These are phyloP conservation scores for Varecia variegata DNA, from an alignment of 2,797 vertebrate genomes.

Conservation along the genomic window DNA sequence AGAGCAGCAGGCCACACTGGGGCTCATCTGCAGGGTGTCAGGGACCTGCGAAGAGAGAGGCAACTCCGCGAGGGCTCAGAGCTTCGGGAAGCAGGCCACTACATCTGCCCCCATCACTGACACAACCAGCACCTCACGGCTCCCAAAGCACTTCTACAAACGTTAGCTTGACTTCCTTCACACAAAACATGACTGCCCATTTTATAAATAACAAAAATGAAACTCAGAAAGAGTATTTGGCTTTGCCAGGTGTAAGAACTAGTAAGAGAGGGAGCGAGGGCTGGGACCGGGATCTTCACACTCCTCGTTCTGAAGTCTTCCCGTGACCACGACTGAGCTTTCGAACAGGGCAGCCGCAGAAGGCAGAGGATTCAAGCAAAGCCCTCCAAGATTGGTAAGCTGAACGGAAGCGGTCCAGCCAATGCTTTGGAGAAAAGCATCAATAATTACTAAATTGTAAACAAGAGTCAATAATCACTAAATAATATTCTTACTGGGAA, in stretches of 20 bases:
- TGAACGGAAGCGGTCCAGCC: accelerated
- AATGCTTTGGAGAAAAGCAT: background rate
- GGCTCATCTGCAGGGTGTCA: background rate
- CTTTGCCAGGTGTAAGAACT: background rate
- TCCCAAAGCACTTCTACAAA: background rate
- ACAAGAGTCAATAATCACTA: background rate
- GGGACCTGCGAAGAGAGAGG: background rate
- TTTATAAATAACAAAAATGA: background rate
- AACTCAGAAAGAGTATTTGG: background rate
- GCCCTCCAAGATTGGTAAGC: background rate
- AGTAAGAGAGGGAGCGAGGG: background rate
- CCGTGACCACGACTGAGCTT: background rate
- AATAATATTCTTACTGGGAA: background rate
- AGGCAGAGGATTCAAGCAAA: background rate
- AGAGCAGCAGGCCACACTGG: background rate
- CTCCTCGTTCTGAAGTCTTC: background rate
- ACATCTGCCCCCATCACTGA: background rate
- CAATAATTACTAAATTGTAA: background rate
- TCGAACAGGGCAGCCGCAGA: background rate
- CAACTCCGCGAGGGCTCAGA: background rate
- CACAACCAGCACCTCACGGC: background rate
- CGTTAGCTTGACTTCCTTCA: background rate
- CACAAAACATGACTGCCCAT: background rate
- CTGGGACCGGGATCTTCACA: background rate
- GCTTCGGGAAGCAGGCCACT: background rate